Evolutionary conservation across 1,140 invertebrate genomes (phyloP).

Genomic region (Drosophila simulans): DNA sequence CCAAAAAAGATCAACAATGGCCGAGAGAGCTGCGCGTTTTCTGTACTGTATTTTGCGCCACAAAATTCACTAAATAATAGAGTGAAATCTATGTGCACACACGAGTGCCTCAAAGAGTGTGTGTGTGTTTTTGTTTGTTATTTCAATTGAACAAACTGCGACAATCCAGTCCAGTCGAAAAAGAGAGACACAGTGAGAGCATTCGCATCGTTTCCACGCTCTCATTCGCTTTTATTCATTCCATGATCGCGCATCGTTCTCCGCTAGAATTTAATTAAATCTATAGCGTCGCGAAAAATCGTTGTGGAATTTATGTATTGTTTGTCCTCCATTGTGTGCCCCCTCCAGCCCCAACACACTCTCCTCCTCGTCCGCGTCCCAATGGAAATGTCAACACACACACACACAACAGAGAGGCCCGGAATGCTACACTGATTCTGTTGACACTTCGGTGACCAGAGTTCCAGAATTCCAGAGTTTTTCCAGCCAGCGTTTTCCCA

Average conservation of each 20-base stretch:
- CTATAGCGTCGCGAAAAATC: conserved; percentile 55
- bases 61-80: conserved; percentile 60
- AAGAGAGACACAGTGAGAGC: background rate
- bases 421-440: conserved; percentile 36
- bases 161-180: conserved; percentile 25
- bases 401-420: conserved; percentile 24
- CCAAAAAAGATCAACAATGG: conserved; percentile 22
- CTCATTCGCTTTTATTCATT: conserved; percentile 66
- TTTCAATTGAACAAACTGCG: conserved; percentile 61
- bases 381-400: conserved; percentile 60
- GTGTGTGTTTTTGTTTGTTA: conserved; percentile 44
- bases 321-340: conserved; percentile 27
- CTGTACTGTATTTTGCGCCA: conserved; percentile 31
- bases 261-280: conserved; percentile 64
- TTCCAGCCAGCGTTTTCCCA: conserved; percentile 10
- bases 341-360: background rate
- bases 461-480: conserved; percentile 9
- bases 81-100: conserved; percentile 61
- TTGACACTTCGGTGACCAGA: conserved; percentile 31
- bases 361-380: background rate
- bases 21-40: conserved; percentile 17
- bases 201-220: conserved; percentile 20
- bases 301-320: conserved; percentile 44
- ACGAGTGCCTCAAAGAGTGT: conserved; percentile 29
- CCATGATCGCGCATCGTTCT: conserved; percentile 48